Conservation (phyloP, 2,113 vertebrate species). For the Chaenogobius annularis region DNA sequence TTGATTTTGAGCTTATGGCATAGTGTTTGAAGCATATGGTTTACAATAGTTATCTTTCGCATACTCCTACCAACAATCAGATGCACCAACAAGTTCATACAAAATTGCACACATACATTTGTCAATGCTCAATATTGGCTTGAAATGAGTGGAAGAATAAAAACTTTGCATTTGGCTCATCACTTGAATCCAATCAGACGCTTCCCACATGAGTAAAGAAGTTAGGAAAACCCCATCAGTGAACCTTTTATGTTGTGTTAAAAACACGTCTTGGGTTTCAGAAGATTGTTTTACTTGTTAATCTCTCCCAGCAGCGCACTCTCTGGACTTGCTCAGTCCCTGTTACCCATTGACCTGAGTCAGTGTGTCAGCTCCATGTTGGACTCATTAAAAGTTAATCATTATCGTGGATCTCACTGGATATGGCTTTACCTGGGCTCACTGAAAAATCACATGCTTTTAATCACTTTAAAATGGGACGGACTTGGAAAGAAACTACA, state of each 20-base stretch:
- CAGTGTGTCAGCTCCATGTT: not conserved
- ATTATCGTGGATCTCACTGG: conserved; percentile 19
- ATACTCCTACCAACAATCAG: too few relatives aligned
- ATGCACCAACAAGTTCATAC: too few relatives aligned
- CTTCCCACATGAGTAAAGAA: not conserved
- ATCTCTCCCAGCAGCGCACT: not conserved
- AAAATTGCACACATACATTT: too few relatives aligned
- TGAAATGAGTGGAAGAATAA: too few relatives aligned
- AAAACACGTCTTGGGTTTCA: not conserved
- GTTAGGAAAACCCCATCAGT: not conserved
- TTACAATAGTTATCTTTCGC: too few relatives aligned
- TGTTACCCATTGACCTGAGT: conserved; percentile 13
- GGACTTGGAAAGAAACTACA: conserved; percentile 2
- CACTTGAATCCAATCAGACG: conserved; percentile 1
- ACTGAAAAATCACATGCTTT: conserved; percentile 31
- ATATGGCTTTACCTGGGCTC: conserved; percentile 13
- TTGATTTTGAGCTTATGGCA: too few relatives aligned
- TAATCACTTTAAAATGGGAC: not conserved
- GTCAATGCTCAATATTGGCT: too few relatives aligned
- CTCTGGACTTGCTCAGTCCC: not conserved
- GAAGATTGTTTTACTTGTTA: not conserved
- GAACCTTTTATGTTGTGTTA: not conserved
- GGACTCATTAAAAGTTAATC: conserved; percentile 52
- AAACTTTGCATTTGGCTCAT: not conserved
- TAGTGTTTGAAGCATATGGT: too few relatives aligned